Percentiles rank a stretch among this genome's conserved stretches.
Conservation (phyloP, 2,113 vertebrate genomes). For the Machaerirhynchus nigripectus region DNA sequence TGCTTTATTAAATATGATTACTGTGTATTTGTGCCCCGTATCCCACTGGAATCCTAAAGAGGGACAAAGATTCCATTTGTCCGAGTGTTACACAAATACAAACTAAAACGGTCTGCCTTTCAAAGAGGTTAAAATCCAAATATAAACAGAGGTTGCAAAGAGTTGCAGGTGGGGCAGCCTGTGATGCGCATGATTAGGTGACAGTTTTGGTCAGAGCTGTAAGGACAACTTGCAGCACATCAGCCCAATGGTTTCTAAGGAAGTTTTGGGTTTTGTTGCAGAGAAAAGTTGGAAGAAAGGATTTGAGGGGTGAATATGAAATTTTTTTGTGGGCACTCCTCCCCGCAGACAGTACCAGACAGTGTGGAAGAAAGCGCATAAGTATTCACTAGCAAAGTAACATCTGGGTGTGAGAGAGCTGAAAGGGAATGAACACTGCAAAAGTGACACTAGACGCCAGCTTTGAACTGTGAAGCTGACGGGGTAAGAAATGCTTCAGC, state of each 20-base stretch:
- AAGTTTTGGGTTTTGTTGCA: background rate
- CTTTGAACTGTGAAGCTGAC: background rate
- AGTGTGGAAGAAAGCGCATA: background rate
- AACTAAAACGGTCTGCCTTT: background rate
- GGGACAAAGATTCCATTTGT: background rate
- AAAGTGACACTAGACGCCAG: background rate
- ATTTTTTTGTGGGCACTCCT: background rate
- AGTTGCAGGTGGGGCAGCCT: background rate
- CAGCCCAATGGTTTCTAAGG: background rate
- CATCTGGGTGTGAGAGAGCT: accelerated
- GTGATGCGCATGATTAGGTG: background rate
- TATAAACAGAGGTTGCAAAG: background rate
- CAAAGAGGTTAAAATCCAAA: background rate
- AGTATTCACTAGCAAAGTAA: background rate
- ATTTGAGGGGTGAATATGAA: background rate
- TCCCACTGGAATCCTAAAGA: slow-evolving; percentile 7
- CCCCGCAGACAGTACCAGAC: background rate
- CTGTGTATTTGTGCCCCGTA: background rate
- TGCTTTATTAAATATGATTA: slow-evolving; percentile 30
- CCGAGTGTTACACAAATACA: background rate
- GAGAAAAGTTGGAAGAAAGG: background rate
- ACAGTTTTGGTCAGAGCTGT: background rate
- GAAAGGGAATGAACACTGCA: background rate
- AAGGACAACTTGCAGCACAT: background rate
- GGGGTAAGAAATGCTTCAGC: background rate